A percentile compares a stretch with the other conserved stretches of the same genome.
phyloP scores from a whole-genome alignment of 2,113 vertebrate genomes.

The Amphiprion percula region DNA sequence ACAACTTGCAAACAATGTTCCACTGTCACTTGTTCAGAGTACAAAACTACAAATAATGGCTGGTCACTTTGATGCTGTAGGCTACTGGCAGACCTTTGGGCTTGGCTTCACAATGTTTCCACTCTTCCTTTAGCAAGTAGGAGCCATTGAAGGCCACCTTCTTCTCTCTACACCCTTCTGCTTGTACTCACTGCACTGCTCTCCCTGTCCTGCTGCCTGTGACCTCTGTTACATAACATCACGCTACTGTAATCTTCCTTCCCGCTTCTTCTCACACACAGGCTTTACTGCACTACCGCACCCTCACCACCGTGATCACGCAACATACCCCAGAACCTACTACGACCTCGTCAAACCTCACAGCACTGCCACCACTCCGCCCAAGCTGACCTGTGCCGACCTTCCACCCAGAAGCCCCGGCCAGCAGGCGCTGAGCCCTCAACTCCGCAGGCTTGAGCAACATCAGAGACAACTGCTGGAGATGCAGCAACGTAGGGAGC shows the following conservation, averaged over 20 bases:
- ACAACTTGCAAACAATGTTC: conserved; percentile 36
- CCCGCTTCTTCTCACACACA: conserved; percentile 70
- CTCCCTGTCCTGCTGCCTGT: conserved; percentile 60
- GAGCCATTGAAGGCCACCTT: conserved; percentile 10
- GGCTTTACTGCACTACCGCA: conserved; percentile 68
- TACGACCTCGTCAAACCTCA: conserved; percentile 64
- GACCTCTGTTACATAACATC: conserved; percentile 58
- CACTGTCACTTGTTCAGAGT: conserved; percentile 23
- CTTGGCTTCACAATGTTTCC: conserved; percentile 46
- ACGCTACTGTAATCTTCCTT: conserved; percentile 67
- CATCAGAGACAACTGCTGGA: conserved; percentile 82
- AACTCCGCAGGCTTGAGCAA: conserved; percentile 82
- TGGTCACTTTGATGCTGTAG: conserved; percentile 28
- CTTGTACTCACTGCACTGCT: conserved; percentile 66
- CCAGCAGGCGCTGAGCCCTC: conserved; percentile 68
- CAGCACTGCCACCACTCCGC: background rate
- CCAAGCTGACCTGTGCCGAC: conserved; percentile 74
- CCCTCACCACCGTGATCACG: conserved; percentile 65
- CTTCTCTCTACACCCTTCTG: conserved; percentile 42
- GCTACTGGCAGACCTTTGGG: conserved; percentile 25
- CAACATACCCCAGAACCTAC: conserved; percentile 55
- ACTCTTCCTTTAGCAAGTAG: conserved; percentile 27
- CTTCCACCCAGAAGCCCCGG: conserved; percentile 74
- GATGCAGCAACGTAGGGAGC: conserved; percentile 79
- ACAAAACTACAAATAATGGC: conserved; percentile 25